Evolutionary conservation across 1,140 invertebrate genomes (phyloP), one percentile per base, ranked within the genome.

Genomic region (Penaeus chinensis): DNA sequence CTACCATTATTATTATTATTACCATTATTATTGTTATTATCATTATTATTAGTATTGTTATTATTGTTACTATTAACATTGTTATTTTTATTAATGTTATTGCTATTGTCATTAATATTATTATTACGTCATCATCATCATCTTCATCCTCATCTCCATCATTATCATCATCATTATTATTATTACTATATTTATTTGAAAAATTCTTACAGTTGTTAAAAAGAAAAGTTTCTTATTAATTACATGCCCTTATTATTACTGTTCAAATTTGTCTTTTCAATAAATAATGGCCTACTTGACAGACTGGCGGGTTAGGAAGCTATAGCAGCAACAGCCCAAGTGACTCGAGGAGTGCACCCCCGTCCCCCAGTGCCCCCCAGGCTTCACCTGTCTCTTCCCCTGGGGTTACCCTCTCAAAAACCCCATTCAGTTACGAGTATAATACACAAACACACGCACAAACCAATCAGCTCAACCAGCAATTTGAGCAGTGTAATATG

Each of bases 401-500:
- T 7, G 85, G 85, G 42, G 80, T 87, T n/a, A 62, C 79, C 71
- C 54, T 87, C n/a, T 74, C 80, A 63, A 87, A 82, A 54, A 82
- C 81, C 47, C 85, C 85, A 32, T 87, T 87, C 85, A 87, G 37
- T 32, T 87, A 87, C 62, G 85, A 87, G 63, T 87, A 87, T 63
- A 54, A 54, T 54, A 54, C 54, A 54, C 85, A 82, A 32, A 87
- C 85, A 27, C 85, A 83, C 63, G 85, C 85, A 87, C 85, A 87
- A 87, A 87, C 85, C 42, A 87, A 87, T 77, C 85, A 87, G 71
- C 80, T 87, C 71, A 87, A 87, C 71, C 85, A 87, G 71, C 85
- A 87, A 37, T 82, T 87, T 82, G 85, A 87, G 80, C 85, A 87
- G 80, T 87, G 85, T 82, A 87, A 77, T 78, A 83, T 87, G 85